These are phyloP conservation scores for Anguilla anguilla DNA, from an alignment of 2,797 vertebrate genomes.

Conservation along the genomic window DNA sequence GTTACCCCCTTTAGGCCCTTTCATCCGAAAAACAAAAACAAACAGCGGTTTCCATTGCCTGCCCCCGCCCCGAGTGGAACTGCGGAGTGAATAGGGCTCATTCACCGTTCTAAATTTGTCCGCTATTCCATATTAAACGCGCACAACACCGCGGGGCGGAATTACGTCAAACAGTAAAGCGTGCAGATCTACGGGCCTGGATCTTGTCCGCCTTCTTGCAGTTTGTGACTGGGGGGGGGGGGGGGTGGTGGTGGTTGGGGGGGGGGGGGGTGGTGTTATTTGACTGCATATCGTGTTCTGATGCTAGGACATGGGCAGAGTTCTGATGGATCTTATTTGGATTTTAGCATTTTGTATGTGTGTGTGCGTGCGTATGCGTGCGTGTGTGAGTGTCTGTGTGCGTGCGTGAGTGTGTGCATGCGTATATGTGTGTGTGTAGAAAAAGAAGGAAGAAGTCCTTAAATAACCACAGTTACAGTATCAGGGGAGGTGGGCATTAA, in stretches of 20 bases:
- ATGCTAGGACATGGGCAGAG: not conserved
- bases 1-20: not conserved
- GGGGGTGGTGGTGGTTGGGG: not conserved
- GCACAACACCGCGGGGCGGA: not conserved
- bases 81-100: not conserved
- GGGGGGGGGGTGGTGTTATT: not conserved
- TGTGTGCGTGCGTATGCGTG: not conserved
- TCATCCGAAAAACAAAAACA: constrained; percentile 1
- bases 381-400: constrained; percentile 3
- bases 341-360: not conserved
- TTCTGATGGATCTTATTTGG: not conserved
- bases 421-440: constrained; percentile 11
- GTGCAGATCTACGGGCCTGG: not conserved
- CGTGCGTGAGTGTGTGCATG: not conserved
- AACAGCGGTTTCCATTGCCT: not conserved
- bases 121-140: not conserved
- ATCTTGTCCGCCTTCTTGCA: not conserved
- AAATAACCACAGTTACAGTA: not conserved
- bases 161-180: not conserved
- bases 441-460: constrained; percentile 1
- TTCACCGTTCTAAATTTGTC: not conserved
- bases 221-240: not conserved
- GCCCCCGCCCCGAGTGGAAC: not conserved
- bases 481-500: not conserved
- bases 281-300: not conserved